Percentiles rank a stretch among this genome's conserved stretches.
phyloP scores from a whole-genome alignment of 1,140 invertebrate species.

The Drosophila leontia region DNA sequence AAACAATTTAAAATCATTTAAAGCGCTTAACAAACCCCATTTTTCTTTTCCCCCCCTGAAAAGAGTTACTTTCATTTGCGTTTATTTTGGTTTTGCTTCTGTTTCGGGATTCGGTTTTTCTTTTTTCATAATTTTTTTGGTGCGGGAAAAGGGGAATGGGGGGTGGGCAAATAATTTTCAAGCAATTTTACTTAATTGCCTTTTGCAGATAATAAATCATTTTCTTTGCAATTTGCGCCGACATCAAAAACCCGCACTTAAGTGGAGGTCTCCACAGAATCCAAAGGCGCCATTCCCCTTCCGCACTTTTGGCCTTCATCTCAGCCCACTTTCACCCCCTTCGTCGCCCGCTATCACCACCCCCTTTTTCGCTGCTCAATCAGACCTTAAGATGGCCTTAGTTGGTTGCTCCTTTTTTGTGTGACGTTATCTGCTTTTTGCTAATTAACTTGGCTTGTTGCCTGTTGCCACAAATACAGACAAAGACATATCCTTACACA shows the following conservation, averaged over 20 bases:
- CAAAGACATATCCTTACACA: conserved; percentile 22
- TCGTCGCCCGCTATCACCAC: background rate
- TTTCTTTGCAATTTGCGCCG: conserved; percentile 69
- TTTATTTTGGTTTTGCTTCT: conserved; percentile 27
- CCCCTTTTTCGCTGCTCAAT: conserved; percentile 27
- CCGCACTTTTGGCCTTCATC: conserved; percentile 8
- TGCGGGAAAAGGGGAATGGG: background rate
- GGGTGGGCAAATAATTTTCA: conserved; percentile 63
- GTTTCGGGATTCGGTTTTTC: conserved; percentile 7
- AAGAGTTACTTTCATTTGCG: conserved; percentile 32
- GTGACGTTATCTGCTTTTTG: conserved; percentile 79
- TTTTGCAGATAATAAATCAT: conserved; percentile 80
- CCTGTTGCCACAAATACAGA: conserved; percentile 51
- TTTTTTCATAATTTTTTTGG: background rate
- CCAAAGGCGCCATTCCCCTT: background rate
- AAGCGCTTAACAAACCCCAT: background rate
- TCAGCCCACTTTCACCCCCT: background rate
- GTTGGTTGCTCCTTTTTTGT: conserved; percentile 74
- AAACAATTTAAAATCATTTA: conserved; percentile 9
- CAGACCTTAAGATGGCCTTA: conserved; percentile 63
- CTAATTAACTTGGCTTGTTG: conserved; percentile 78
- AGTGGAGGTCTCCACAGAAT: conserved; percentile 42
- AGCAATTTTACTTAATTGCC: conserved; percentile 79
- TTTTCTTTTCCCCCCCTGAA: background rate
- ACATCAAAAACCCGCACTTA: conserved; percentile 60